These are phyloP conservation scores for Cacatua alba DNA, from an alignment of 2,113 vertebrate species.

Conservation along the genomic window DNA sequence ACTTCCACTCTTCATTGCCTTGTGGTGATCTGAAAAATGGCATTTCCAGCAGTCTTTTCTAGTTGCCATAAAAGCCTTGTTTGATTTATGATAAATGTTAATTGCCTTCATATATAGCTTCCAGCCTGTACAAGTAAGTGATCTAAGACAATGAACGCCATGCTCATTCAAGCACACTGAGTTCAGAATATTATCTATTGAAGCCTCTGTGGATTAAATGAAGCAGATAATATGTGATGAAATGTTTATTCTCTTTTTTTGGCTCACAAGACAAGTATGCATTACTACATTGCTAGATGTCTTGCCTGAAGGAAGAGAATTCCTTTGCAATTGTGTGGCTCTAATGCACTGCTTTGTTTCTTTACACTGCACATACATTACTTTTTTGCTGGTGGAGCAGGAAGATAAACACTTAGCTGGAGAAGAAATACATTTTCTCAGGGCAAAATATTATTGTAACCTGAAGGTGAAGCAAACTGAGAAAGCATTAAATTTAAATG, in stretches of 20 bases:
- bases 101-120: constrained; percentile 63
- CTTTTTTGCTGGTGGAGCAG: neutral
- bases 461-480: neutral
- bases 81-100: constrained; percentile 74
- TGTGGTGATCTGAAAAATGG: neutral
- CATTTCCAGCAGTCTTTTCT: neutral
- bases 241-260: constrained; percentile 66
- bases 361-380: neutral
- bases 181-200: constrained; percentile 65
- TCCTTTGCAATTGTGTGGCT: neutral
- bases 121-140: constrained; percentile 31
- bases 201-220: constrained; percentile 65
- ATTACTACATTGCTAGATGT: neutral
- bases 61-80: constrained; percentile 35
- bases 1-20: neutral
- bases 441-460: neutral
- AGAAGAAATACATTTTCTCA: neutral
- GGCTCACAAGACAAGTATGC: constrained; percentile 33
- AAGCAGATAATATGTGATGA: constrained; percentile 66
- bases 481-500: neutral
- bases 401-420: neutral
- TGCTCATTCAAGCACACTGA: constrained; percentile 10
- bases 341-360: neutral
- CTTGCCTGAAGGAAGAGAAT: constrained; percentile 26
- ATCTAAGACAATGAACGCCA: constrained; percentile 61